phyloP scores from a whole-genome alignment of 2,797 vertebrate species.

The Tragelaphus oryx region DNA sequence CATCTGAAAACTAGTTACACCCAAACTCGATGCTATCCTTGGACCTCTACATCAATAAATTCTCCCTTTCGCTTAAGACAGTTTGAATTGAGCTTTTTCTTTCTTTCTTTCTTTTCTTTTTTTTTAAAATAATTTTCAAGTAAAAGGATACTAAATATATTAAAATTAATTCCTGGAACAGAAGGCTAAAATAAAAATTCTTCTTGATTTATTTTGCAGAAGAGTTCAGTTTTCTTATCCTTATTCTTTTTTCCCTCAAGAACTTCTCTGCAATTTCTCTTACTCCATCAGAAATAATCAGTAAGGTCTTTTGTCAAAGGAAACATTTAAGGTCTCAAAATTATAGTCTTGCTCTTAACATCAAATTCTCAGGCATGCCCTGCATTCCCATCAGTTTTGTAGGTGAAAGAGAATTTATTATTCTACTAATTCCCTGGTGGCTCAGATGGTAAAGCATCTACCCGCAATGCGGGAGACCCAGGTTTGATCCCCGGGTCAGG shows the following conservation, averaged over 20 bases:
- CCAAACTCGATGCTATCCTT: background rate
- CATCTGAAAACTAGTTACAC: background rate
- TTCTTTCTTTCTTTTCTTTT: no score
- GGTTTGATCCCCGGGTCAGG: fast-evolving
- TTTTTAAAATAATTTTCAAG: background rate
- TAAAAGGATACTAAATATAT: background rate
- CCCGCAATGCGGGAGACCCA: no score
- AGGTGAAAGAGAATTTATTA: background rate
- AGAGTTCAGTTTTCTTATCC: background rate
- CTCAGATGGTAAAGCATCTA: no score
- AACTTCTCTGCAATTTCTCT: background rate
- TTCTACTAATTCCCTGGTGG: background rate
- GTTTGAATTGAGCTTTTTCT: background rate
- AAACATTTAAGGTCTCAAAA: background rate
- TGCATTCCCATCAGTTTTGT: background rate
- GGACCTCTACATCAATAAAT: background rate
- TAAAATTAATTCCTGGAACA: background rate
- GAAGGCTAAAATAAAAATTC: background rate
- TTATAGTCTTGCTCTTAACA: background rate
- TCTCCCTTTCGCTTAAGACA: background rate
- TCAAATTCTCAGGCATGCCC: background rate
- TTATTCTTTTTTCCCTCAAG: background rate
- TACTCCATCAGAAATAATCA: background rate
- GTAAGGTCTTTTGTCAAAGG: background rate
- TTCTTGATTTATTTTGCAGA: background rate